Conservation (phyloP, 2,888 invertebrate species). For the Rhagonycha lutea region DNA sequence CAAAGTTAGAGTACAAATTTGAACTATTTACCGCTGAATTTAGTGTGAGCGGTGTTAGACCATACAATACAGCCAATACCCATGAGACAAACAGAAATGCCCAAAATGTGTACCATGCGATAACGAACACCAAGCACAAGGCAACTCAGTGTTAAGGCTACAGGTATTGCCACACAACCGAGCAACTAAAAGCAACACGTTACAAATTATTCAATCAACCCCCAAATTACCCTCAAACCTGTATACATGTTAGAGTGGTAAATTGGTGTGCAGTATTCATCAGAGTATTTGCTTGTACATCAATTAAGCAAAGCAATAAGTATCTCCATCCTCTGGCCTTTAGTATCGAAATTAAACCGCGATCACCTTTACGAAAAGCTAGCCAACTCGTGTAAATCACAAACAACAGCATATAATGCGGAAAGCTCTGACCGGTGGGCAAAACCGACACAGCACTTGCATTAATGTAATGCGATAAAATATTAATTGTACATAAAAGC, state of each 20-base stretch:
- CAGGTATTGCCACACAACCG: slow-evolving; percentile 84
- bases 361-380: slow-evolving; percentile 68
- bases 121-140: slow-evolving; percentile 77
- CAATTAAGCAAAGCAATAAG: slow-evolving; percentile 74
- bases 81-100: slow-evolving; percentile 78
- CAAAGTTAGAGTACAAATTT: neutral
- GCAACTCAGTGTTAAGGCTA: slow-evolving; percentile 77
- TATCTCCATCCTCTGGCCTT: slow-evolving; percentile 78
- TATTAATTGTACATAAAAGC: slow-evolving; percentile 76
- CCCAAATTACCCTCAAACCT: slow-evolving; percentile 55
- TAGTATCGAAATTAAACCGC: slow-evolving; percentile 65
- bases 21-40: slow-evolving; percentile 60
- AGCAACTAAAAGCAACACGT: slow-evolving; percentile 68
- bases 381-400: slow-evolving; percentile 77
- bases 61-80: slow-evolving; percentile 83
- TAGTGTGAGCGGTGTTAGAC: slow-evolving; percentile 78
- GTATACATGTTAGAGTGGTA: slow-evolving; percentile 73
- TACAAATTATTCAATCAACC: neutral
- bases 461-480: slow-evolving; percentile 72
- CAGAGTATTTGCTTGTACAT: slow-evolving; percentile 86
- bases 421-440: slow-evolving; percentile 80
- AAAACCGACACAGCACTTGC: slow-evolving; percentile 71
- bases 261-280: slow-evolving; percentile 80
- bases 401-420: slow-evolving; percentile 77
- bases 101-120: slow-evolving; percentile 75